These are phyloP conservation scores for Panagrolaimus sp. DNA, from an alignment of 1,140 invertebrate genomes.

Conservation along the genomic window DNA sequence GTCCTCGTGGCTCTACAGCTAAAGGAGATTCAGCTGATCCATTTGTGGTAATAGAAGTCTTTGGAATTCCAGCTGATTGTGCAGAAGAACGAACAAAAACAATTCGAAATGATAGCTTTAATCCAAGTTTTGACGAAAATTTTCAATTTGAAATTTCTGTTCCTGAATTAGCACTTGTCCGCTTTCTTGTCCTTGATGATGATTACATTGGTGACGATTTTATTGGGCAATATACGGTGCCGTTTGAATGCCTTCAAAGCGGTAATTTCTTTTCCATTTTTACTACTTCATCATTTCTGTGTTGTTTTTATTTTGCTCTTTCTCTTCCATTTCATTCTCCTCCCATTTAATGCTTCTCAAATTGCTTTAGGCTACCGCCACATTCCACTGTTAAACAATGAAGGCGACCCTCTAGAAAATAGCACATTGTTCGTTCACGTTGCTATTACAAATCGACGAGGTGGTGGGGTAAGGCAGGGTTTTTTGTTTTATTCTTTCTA, in stretches of 20 bases:
- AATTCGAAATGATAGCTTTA: constrained; percentile 66
- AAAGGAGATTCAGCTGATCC: constrained; percentile 65
- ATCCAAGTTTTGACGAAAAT: constrained; percentile 68
- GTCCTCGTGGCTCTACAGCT: constrained; percentile 65
- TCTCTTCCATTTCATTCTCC: constrained; percentile 2
- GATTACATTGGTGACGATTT: constrained; percentile 69
- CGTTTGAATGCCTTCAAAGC: constrained; percentile 66
- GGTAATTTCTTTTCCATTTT: constrained; percentile 59
- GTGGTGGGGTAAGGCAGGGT: constrained; percentile 62
- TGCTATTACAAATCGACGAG: constrained; percentile 64
- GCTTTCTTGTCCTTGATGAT: constrained; percentile 67
- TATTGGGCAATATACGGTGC: constrained; percentile 67
- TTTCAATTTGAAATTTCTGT: constrained; percentile 67
- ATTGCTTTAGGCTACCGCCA: constrained; percentile 64
- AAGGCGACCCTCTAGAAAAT: constrained; percentile 64
- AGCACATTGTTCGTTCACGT: constrained; percentile 66
- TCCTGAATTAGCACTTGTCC: constrained; percentile 66
- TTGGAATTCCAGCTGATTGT: constrained; percentile 67
- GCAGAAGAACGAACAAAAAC: constrained; percentile 66
- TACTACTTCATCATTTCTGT: background rate
- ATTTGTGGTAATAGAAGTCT: constrained; percentile 66
- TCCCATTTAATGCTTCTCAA: background rate
- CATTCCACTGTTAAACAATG: constrained; percentile 63
- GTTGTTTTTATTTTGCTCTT: too few relatives aligned
- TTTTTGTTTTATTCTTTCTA: background rate